Conservation (phyloP, 2,113 vertebrate species). For the Brienomyrus longianalis region DNA sequence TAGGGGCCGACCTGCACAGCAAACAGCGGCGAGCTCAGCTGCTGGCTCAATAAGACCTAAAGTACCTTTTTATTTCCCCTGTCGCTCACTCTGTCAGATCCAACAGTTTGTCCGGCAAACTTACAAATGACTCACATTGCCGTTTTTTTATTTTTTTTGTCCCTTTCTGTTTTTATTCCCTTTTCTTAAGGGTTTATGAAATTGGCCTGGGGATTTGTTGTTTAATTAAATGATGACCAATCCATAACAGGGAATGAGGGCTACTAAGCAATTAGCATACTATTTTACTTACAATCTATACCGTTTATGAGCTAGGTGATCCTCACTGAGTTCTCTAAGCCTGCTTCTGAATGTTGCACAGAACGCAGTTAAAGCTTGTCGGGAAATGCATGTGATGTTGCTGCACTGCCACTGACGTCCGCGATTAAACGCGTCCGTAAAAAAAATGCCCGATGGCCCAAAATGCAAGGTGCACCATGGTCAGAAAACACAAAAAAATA, state of each 20-base stretch:
- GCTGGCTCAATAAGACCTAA: conserved; percentile 57
- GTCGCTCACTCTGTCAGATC: conserved; percentile 48
- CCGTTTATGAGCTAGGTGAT: neutral
- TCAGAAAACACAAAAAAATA: neutral
- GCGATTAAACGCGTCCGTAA: neutral
- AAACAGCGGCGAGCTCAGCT: conserved; percentile 53
- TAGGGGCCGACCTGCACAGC: conserved; percentile 36
- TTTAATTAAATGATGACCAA: conserved; percentile 27
- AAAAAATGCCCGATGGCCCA: neutral
- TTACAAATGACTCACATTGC: conserved; percentile 49
- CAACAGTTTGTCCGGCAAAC: conserved; percentile 58
- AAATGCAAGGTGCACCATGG: neutral
- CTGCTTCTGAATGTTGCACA: neutral
- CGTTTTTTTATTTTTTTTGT: conserved; percentile 16
- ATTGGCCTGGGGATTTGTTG: conserved; percentile 27
- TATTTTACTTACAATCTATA: conserved; percentile 9
- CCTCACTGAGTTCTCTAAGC: neutral
- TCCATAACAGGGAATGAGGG: neutral
- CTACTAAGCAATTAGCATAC: neutral
- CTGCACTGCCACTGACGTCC: neutral
- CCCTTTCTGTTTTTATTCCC: conserved; percentile 30
- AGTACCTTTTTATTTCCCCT: conserved; percentile 64
- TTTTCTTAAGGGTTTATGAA: conserved; percentile 31
- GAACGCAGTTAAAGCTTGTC: neutral
- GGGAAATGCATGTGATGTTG: neutral